Base-by-base conservation (phyloP, 2,113 vertebrate species). In the Catharus bicknelli region DNA sequence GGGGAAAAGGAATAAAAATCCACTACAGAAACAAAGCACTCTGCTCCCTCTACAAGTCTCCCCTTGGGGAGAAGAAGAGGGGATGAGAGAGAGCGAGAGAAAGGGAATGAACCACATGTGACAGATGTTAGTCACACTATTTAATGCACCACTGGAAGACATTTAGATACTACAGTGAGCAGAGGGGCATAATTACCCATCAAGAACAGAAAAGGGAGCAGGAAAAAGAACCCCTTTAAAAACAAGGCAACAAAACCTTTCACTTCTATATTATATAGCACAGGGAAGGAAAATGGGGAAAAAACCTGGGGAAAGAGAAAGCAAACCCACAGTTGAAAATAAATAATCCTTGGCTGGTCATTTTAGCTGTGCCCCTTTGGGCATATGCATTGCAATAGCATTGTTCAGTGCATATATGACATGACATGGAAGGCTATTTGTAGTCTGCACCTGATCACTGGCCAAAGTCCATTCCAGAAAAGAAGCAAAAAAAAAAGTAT, bases 141-240 rank as follows among this genome's bases (percentile, higher is more conserved):
- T 96, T 94, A 96, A 94, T 95, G 94, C 89, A 95, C 91, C 96
- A 93, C 95, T 94, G 91, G 94, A 96, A 96, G 94, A 96, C 90
- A 93, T 92, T 96, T 92, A 86, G 95, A 83, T 91, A 74, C 87
- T 50, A 59, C 0, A 2, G 82, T 63, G 90, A 91, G 79, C 82
- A 95, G 59, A 82, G 59, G 74, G 87, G 34, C 67, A 18, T 87
- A 94, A 94, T 94, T 85, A 92, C 70, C 72, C 89, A 74, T 18
- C 0, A 1, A 66, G 88, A 85, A n/a, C 27, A 93, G 70, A 66
- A 87, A 69, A 81, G 92, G 69, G 53, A 76, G n/a, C 34, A 96
- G 83, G 72, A 23, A 43, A 77, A 95, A 79, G 19, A 83, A 70
- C 42, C 55, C 43, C 47, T 92, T 72, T 45, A 54, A 78, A 86